A percentile compares a stretch with the other conserved stretches of the same genome.
These are phyloP conservation scores for Manduca sexta DNA, from an alignment of 1,140 invertebrate species.

Conservation along the genomic window DNA sequence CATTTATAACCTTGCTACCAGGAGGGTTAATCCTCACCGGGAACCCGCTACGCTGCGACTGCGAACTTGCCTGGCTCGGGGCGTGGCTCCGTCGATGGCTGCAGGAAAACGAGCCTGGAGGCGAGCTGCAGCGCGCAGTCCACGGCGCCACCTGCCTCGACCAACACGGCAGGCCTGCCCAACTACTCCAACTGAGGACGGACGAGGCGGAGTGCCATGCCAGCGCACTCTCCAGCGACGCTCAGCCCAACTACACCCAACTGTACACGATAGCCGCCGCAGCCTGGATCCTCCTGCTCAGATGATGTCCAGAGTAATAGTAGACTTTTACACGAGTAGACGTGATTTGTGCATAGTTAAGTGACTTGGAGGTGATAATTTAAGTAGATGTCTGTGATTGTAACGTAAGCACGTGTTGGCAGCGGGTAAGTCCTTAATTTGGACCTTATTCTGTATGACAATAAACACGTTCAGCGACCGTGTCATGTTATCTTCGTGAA, in stretches of 20 bases:
- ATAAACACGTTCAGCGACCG: no score
- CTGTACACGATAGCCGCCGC: constrained; percentile 43
- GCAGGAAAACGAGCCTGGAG: constrained; percentile 73
- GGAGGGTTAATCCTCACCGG: constrained; percentile 88
- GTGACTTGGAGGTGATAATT: neutral
- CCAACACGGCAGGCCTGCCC: constrained; percentile 74
- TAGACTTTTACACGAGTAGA: constrained; percentile 22
- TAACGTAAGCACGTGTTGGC: no score
- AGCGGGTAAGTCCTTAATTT: no score
- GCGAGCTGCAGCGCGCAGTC: constrained; percentile 52
- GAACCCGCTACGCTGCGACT: constrained; percentile 90
- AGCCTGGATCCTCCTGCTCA: constrained; percentile 43
- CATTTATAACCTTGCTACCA: constrained; percentile 54
- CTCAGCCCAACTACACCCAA: constrained; percentile 46
- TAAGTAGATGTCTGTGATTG: neutral
- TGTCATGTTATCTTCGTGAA: no score
- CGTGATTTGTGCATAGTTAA: constrained; percentile 16
- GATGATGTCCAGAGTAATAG: constrained; percentile 40
- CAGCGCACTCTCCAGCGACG: constrained; percentile 79
- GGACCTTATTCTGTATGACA: no score
- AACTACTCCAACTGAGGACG: constrained; percentile 81
- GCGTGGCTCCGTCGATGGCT: constrained; percentile 89
- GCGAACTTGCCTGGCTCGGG: constrained; percentile 90
- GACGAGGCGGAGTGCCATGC: constrained; percentile 85
- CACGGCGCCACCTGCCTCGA: constrained; percentile 79